These are phyloP conservation scores for Bombus affinis DNA, from an alignment of 1,140 invertebrate genomes.

Conservation along the genomic window DNA sequence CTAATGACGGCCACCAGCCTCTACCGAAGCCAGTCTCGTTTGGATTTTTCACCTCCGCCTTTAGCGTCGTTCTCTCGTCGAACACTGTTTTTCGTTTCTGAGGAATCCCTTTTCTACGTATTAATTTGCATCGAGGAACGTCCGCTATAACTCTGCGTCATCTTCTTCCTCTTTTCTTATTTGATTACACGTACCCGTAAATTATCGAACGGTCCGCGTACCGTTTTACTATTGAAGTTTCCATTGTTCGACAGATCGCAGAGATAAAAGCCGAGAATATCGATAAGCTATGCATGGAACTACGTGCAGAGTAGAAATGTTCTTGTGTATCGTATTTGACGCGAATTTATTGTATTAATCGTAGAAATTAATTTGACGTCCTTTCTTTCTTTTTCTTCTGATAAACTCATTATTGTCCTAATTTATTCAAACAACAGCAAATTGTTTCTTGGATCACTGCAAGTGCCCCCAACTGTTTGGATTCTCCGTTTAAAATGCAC, in stretches of 20 bases:
- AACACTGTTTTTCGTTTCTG: too few relatives aligned
- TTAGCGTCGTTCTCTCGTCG: neutral
- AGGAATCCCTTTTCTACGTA: neutral
- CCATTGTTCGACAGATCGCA: neutral
- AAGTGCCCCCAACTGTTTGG: neutral
- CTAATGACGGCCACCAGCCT: conserved; percentile 56
- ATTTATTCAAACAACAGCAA: neutral
- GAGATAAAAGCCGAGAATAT: conserved; percentile 11
- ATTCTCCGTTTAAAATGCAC: neutral
- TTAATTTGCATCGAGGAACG: conserved; percentile 47
- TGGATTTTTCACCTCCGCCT: conserved; percentile 58
- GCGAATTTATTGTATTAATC: too few relatives aligned
- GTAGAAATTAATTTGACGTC: too few relatives aligned
- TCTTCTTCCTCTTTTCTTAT: neutral
- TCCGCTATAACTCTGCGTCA: neutral
- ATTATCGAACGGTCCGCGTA: conserved; percentile 17
- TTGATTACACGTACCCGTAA: conserved; percentile 17
- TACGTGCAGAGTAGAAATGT: neutral
- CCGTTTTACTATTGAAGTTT: neutral
- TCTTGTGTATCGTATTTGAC: too few relatives aligned
- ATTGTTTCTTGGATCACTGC: neutral
- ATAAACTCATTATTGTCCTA: too few relatives aligned
- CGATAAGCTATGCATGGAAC: neutral
- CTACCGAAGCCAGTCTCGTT: conserved; percentile 37
- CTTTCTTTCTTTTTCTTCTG: too few relatives aligned